Evolutionary conservation across 2,113 vertebrate genomes (phyloP).

Genomic region (Stegostoma tigrinum): DNA sequence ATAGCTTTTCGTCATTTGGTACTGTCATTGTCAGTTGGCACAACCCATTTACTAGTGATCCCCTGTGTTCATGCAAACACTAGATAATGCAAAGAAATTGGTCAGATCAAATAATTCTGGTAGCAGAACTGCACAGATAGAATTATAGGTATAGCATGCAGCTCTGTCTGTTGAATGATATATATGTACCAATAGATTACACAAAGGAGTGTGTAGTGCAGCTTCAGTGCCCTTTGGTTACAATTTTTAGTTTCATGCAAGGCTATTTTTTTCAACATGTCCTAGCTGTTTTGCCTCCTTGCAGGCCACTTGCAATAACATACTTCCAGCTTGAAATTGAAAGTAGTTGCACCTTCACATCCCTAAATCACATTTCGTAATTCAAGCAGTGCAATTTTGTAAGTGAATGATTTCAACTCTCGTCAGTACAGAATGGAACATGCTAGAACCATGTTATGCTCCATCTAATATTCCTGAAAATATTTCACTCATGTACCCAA

Average conservation of each 20-base stretch:
- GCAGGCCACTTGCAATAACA: background rate
- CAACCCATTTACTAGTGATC: conserved; percentile 18
- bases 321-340: background rate
- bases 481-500: background rate
- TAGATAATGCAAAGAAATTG: conserved; percentile 26
- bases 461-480: background rate
- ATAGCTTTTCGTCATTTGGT: conserved; percentile 18
- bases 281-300: background rate
- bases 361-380: background rate
- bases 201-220: conserved; percentile 5
- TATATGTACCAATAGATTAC: background rate
- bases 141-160: background rate
- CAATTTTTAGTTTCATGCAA: conserved; percentile 26
- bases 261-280: background rate
- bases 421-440: background rate
- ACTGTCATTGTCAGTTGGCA: background rate
- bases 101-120: conserved; percentile 28
- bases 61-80: conserved; percentile 31
- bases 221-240: background rate
- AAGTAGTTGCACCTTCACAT: too few relatives aligned
- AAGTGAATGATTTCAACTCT: background rate
- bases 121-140: background rate
- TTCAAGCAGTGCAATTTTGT: background rate
- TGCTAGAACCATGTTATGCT: background rate
- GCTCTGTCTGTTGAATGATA: conserved; percentile 25